Evolutionary conservation across 2,797 vertebrate genomes (phyloP).

Genomic region (Chaetophractus vellerosus): DNA sequence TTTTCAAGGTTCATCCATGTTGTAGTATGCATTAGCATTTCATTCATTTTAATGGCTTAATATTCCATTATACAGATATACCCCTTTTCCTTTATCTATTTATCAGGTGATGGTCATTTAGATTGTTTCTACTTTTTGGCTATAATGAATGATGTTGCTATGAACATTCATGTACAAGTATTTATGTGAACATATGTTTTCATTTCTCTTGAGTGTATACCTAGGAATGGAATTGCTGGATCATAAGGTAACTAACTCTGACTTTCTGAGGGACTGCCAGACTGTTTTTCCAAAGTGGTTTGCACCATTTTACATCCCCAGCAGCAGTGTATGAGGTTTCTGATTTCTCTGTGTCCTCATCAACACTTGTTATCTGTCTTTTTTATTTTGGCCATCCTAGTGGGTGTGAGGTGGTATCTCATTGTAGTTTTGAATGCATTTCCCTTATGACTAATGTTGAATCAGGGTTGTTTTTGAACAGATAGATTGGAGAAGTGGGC

Average conservation of each 20-base stretch:
- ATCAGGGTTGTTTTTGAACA: constrained; percentile 30
- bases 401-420: not conserved
- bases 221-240: not conserved
- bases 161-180: constrained; percentile 19
- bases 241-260: not conserved
- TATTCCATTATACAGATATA: not conserved
- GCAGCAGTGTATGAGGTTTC: not conserved
- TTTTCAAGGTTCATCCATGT: constrained; percentile 6
- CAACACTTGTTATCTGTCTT: not conserved
- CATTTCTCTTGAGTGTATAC: not conserved
- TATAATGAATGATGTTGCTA: not conserved
- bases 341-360: not conserved
- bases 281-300: constrained; percentile 12
- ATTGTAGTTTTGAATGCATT: constrained; percentile 12
- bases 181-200: not conserved
- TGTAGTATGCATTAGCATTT: not conserved
- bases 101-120: not conserved
- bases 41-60: constrained; percentile 28
- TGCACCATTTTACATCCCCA: not conserved
- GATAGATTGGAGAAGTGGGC: not conserved
- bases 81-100: not conserved
- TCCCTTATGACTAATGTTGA: not conserved
- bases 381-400: not conserved
- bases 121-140: not conserved
- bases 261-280: not conserved